These are phyloP conservation scores for Phodopus roborovskii DNA, from an alignment of 2,113 vertebrate genomes.

Conservation along the genomic window DNA sequence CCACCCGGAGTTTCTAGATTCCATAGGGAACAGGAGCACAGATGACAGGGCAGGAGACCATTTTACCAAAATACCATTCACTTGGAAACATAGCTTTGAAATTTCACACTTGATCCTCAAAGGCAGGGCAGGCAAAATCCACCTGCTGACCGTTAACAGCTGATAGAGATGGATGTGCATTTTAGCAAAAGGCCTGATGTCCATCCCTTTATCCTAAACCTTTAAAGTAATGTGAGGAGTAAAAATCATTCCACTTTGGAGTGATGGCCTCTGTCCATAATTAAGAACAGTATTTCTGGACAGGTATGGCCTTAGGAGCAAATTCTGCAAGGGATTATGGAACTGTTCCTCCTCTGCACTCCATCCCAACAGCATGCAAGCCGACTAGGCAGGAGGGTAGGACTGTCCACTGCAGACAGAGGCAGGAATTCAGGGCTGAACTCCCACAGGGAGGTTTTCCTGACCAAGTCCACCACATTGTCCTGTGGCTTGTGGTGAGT, in stretches of 20 bases:
- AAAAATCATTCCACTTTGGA: background rate
- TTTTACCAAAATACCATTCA: background rate
- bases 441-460: background rate
- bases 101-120: background rate
- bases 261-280: background rate
- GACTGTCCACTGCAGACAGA: rapidly evolving
- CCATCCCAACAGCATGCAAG: rapidly evolving
- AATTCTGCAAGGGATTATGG: background rate
- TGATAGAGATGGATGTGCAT: background rate
- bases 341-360: rapidly evolving
- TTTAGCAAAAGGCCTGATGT: background rate
- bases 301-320: background rate
- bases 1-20: background rate
- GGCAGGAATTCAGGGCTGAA: background rate
- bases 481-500: rapidly evolving
- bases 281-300: background rate
- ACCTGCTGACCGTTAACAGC: background rate
- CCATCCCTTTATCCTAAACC: background rate
- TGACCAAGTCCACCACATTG: background rate
- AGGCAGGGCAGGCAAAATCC: background rate
- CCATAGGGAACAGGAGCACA: background rate
- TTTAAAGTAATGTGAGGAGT: background rate
- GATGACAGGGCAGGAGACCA: background rate
- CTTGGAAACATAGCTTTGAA: slow-evolving; percentile 53
- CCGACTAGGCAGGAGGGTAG: rapidly evolving